Evolutionary conservation across 2,888 invertebrate species (phyloP), one percentile per base, ranked within the genome.

Genomic region (Clanis bilineata): DNA sequence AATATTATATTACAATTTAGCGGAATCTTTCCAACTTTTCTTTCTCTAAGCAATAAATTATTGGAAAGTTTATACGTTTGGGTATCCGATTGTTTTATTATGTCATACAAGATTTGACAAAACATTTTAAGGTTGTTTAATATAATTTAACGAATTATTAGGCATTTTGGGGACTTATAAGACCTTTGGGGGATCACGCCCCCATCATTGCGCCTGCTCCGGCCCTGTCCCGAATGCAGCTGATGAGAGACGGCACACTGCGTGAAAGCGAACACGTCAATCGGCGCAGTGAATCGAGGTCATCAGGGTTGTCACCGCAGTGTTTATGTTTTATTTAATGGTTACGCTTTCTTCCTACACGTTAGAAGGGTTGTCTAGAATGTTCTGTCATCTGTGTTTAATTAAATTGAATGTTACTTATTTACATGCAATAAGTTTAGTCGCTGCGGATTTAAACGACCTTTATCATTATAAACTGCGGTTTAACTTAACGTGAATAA

Each of bases 261-360:
- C 38, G 36, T 36, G 59, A 59, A 45, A 45, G 56, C 59, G 45
- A 44, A 15, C 59, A 59, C 59, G 38, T 59, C 59, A 59, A 55
- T 59, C 59, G 41, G 56, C 56, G 44, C 54, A 41, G 44, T 59
- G 43, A 56, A 59, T 43, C 54, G 59, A 36, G 59, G 59, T 59
- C 56, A 44, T 43, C 36, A 55, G 32, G 59, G 38, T 21, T 55
- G 55, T 23, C 59, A 54, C 22, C 15, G 12, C 41, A 10, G 32
- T 55, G 10, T 55, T 22, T 47, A 23, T 38, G 22, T 56, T 39
- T 55, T 43, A 55, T 44, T 43, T 43, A 43, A 44, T 6, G 6
- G 18, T 39, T 22, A 21, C n/a, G 23, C 9, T 6, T 12, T 41
- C 28, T 32, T 57, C 15, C 36, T 51, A 12, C 7, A 12, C 23